Conservation (phyloP, 2,888 invertebrate species). For the Tanaodytes sp. region DNA sequence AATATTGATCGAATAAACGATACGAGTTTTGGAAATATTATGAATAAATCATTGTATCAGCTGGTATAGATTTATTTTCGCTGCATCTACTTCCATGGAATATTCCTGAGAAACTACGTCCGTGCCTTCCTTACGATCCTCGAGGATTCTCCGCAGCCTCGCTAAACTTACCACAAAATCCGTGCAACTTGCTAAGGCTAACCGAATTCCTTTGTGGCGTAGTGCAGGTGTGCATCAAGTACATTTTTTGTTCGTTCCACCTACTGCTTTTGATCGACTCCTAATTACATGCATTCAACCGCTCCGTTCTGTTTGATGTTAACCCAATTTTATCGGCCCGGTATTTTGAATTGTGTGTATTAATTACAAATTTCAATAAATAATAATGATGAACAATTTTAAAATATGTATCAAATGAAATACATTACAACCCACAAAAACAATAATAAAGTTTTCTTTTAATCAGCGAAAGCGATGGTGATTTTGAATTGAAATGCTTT, state of each 20-base stretch:
- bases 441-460: too few relatives aligned
- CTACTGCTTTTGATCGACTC: conserved; percentile 40
- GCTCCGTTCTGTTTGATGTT: conserved; percentile 26
- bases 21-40: too few relatives aligned
- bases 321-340: conserved; percentile 30
- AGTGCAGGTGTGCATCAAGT: conserved; percentile 15
- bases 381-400: too few relatives aligned
- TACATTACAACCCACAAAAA: too few relatives aligned
- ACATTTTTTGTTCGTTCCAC: conserved; percentile 32
- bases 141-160: conserved; percentile 43
- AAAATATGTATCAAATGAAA: too few relatives aligned
- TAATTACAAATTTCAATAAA: too few relatives aligned
- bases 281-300: conserved; percentile 37
- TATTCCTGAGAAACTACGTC: conserved; percentile 57
- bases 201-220: conserved; percentile 47
- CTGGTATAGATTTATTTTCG: too few relatives aligned
- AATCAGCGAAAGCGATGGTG: too few relatives aligned
- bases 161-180: conserved; percentile 51
- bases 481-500: too few relatives aligned
- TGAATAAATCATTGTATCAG: too few relatives aligned
- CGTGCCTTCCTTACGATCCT: conserved; percentile 20
- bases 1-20: too few relatives aligned
- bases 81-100: too few relatives aligned
- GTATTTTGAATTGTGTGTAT: conserved; percentile 20
- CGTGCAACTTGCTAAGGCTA: conserved; percentile 48